These are phyloP conservation scores for Pteruthius melanotis DNA, from an alignment of 2,113 vertebrate species.

Conservation along the genomic window DNA sequence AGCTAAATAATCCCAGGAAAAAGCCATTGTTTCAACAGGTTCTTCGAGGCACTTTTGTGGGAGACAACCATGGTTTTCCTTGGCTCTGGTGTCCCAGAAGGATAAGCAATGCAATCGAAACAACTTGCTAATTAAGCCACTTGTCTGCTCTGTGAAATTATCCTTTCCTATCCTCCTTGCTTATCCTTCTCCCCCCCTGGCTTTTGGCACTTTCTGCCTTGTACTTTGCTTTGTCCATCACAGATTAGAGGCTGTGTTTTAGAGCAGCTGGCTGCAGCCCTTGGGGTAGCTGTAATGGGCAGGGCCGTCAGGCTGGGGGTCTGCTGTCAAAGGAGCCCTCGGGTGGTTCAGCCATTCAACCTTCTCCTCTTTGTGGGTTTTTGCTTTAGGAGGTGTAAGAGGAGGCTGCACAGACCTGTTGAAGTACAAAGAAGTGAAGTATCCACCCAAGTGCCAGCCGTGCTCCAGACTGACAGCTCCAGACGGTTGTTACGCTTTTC, in stretches of 20 bases:
- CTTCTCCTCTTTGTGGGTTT: neutral
- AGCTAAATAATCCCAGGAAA: neutral
- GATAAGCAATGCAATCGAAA: neutral
- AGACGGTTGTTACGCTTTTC: neutral
- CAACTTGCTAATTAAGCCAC: neutral
- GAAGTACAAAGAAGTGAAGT: neutral
- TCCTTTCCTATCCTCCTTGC: neutral
- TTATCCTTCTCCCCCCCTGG: neutral
- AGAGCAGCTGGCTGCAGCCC: neutral
- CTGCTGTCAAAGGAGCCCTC: neutral
- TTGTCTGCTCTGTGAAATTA: neutral
- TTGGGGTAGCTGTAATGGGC: neutral
- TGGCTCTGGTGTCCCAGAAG: neutral
- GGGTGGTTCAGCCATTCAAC: neutral
- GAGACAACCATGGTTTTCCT: neutral
- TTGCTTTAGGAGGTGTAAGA: neutral
- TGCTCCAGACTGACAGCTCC: no score
- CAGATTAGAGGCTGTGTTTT: neutral
- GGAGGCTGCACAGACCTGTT: neutral
- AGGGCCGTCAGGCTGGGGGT: rapidly evolving
- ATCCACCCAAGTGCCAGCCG: neutral
- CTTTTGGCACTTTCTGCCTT: neutral
- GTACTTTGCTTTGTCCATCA: neutral
- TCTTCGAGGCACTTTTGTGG: rapidly evolving
- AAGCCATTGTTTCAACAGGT: neutral